A percentile compares a stretch with the other conserved stretches of the same genome.
Conservation (phyloP, 2,888 invertebrate species). For the Drosophila aldrichi region DNA sequence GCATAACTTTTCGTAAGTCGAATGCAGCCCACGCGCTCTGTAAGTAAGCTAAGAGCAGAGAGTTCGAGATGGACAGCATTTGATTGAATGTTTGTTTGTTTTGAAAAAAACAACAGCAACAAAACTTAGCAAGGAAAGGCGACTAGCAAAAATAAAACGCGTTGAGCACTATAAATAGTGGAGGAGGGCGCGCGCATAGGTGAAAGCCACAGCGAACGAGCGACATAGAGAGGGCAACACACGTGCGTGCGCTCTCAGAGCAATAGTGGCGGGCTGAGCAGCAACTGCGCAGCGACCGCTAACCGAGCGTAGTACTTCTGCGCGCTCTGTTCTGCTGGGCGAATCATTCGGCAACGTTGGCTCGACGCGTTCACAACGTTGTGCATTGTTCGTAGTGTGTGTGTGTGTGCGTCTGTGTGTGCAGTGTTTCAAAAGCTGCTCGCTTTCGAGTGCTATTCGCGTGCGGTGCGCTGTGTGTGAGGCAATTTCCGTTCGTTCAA, state of each 20-base stretch:
- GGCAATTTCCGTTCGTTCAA: slow-evolving; percentile 60
- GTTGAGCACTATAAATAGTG: neutral
- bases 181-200: slow-evolving; percentile 6
- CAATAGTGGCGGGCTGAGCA: neutral
- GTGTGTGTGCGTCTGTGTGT: slow-evolving; percentile 14
- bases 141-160: slow-evolving; percentile 2
- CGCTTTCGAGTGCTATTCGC: slow-evolving; percentile 21
- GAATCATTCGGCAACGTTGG: slow-evolving; percentile 64
- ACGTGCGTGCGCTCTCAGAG: slow-evolving; percentile 34
- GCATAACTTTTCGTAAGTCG: slow-evolving; percentile 47
- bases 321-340: slow-evolving; percentile 40
- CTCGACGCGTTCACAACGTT: slow-evolving; percentile 70
- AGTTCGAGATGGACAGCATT: slow-evolving; percentile 28
- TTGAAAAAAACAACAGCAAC: slow-evolving; percentile 43
- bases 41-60: slow-evolving; percentile 14
- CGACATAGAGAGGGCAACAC: slow-evolving; percentile 15
- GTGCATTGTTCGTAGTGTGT: slow-evolving; percentile 51
- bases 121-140: slow-evolving; percentile 9
- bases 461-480: slow-evolving; percentile 29
- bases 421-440: slow-evolving; percentile 22
- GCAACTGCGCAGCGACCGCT: slow-evolving; percentile 7
- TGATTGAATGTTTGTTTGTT: slow-evolving; percentile 74
- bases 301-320: slow-evolving; percentile 60
- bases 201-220: neutral
- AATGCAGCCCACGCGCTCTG: slow-evolving; percentile 58